These are phyloP conservation scores for Aselliscus stoliczkanus DNA, from an alignment of 2,797 vertebrate species.

Conservation along the genomic window DNA sequence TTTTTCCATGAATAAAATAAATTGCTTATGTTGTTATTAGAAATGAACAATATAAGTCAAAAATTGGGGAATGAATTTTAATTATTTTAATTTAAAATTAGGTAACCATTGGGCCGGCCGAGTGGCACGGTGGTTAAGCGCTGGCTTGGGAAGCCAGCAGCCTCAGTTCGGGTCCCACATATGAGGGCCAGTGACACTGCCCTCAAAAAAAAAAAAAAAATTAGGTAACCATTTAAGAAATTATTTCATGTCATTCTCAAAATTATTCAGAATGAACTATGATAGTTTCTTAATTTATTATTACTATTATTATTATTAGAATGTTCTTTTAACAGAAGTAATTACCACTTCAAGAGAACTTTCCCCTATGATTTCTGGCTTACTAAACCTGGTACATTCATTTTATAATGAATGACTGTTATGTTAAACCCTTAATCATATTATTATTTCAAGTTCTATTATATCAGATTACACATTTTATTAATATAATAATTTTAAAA, in stretches of 20 bases:
- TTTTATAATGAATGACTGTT: not conserved
- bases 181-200: no score
- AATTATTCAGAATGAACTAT: not conserved
- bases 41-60: not conserved
- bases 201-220: no score
- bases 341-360: not conserved
- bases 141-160: no score
- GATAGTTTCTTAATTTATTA: not conserved
- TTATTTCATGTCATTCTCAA: not conserved
- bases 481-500: not conserved
- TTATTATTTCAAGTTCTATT: not conserved
- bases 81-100: slow-evolving; percentile 12
- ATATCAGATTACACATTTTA: not conserved
- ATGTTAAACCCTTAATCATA: not conserved
- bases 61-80: not conserved
- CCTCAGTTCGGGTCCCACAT: no score
- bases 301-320: not conserved
- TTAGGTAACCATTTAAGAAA: not conserved
- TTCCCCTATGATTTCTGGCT: not conserved
- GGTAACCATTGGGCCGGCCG: not conserved
- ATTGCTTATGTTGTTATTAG: not conserved
- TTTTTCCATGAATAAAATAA: not conserved
- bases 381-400: not conserved
- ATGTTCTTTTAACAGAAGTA: not conserved
- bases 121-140: no score